Percentiles rank a stretch among this genome's conserved stretches.
Evolutionary conservation across 2,113 vertebrate genomes (phyloP).

Genomic region (Engraulis encrasicolus): DNA sequence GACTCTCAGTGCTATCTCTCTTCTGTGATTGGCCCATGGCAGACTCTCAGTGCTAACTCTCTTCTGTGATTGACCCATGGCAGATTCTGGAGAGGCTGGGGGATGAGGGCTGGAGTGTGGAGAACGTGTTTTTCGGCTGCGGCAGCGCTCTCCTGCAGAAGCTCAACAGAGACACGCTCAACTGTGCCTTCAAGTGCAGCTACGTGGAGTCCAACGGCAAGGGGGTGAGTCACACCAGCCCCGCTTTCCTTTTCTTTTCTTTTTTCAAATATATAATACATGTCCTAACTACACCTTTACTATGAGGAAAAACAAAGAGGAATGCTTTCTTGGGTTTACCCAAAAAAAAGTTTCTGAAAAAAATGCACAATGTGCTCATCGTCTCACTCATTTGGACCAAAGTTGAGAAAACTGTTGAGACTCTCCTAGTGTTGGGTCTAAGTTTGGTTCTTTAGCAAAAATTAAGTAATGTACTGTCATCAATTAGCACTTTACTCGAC

Average conservation of each 20-base stretch:
- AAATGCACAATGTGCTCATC: no score
- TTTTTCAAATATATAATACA: not conserved
- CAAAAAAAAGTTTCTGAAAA: no score
- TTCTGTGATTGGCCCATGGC: not conserved
- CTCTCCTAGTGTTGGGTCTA: no score
- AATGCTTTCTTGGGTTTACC: no score
- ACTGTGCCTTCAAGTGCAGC: constrained; percentile 79
- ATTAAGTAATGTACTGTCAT: not conserved
- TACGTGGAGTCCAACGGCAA: constrained; percentile 76
- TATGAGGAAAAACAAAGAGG: no score
- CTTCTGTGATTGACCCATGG: not conserved
- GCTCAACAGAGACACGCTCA: constrained; percentile 77
- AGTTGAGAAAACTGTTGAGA: no score
- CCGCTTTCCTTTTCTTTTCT: not conserved
- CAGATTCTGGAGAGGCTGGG: constrained; percentile 74
- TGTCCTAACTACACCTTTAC: not conserved
- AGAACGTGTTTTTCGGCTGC: constrained; percentile 76
- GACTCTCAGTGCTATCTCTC: not conserved
- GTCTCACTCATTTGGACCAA: no score
- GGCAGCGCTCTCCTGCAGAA: constrained; percentile 77
- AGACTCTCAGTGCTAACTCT: not conserved
- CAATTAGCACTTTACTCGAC: not conserved
- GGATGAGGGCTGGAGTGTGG: constrained; percentile 75
- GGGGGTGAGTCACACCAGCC: constrained; percentile 66
- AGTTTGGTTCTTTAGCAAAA: no score